phyloP scores from a whole-genome alignment of 2,797 vertebrate genomes.

The Enteromius trimaculatus region DNA sequence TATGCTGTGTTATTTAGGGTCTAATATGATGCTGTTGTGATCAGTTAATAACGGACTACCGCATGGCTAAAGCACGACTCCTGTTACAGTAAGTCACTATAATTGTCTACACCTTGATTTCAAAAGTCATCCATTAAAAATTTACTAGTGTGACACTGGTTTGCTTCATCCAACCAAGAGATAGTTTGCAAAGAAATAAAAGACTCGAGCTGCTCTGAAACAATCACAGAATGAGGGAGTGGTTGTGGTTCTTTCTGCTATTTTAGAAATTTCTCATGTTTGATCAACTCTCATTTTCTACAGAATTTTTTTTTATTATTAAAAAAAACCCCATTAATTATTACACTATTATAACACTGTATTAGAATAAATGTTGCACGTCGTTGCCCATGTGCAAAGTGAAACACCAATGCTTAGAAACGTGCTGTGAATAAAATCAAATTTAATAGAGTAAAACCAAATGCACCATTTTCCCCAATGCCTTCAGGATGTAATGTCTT shows the following conservation, averaged over 20 bases:
- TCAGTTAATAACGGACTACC: not conserved
- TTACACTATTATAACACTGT: no score
- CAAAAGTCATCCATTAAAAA: not conserved
- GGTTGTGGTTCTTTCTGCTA: no score
- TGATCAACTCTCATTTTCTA: not conserved
- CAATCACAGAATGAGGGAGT: no score
- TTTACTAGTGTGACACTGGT: not conserved
- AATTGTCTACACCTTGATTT: not conserved
- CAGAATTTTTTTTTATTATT: no score
- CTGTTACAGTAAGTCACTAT: not conserved
- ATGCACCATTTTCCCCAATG: not conserved
- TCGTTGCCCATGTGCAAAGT: not conserved
- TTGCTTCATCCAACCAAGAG: not conserved
- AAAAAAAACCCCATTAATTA: no score
- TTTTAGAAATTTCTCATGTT: no score
- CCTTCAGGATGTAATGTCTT: not conserved
- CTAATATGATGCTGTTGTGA: not conserved
- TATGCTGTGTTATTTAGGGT: not conserved
- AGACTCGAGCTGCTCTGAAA: no score
- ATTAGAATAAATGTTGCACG: not conserved
- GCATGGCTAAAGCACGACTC: not conserved
- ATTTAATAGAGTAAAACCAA: not conserved
- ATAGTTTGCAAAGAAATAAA: not conserved
- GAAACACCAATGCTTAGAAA: not conserved
- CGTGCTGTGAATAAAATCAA: not conserved